Conservation (phyloP, 1,140 invertebrate genomes). For the Steinernema khuongi region DNA sequence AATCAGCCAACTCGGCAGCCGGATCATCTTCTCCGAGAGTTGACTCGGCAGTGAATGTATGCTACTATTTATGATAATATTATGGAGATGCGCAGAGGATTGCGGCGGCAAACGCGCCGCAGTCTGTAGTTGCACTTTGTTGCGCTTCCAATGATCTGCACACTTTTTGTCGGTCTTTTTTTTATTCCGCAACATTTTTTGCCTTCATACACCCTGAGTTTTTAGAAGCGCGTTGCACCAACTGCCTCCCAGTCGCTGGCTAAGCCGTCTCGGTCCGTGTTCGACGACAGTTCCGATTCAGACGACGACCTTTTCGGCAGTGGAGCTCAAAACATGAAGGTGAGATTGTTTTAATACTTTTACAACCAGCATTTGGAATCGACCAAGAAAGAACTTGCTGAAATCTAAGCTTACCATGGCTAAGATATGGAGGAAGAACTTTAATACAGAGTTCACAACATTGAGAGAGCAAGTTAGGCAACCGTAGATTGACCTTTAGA, state of each 20-base stretch:
- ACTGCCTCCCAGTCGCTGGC: not conserved
- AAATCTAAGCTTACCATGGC: no score
- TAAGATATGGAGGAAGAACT: no score
- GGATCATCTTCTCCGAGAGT: not conserved
- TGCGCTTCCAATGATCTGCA: not conserved
- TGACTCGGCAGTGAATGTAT: not conserved
- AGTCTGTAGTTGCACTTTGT: not conserved
- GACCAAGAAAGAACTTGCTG: no score
- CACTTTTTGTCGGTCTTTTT: not conserved
- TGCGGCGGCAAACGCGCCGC: not conserved
- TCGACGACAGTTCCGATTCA: not conserved
- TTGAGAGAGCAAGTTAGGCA: no score
- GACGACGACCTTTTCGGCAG: not conserved
- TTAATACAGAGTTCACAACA: no score
- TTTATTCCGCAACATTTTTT: not conserved
- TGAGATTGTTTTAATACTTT: not conserved
- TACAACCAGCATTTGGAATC: no score
- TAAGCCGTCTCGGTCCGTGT: not conserved
- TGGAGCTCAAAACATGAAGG: not conserved
- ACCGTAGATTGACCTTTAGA: no score
- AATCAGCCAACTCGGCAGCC: not conserved
- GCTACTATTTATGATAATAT: slow-evolving; percentile 12
- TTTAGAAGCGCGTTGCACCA: not conserved
- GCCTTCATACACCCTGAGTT: not conserved
- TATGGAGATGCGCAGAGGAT: slow-evolving; percentile 11